Base-by-base conservation (phyloP, 1,140 invertebrate genomes). In the Pseudomyrmex gracilis region DNA sequence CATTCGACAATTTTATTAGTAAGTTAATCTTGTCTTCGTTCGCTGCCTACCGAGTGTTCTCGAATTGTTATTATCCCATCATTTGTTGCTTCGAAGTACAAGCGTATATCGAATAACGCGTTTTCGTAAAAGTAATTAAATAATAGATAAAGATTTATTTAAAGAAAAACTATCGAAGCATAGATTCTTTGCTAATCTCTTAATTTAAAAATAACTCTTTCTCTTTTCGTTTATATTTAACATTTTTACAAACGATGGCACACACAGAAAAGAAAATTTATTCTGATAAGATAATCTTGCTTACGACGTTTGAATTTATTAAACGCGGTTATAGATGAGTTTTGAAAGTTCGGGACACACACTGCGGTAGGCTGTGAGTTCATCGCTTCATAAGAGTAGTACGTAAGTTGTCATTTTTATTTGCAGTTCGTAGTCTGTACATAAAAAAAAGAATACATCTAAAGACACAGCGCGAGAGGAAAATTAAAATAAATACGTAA, bases 21-120 rank as follows among this genome's bases (percentile, higher is more conserved):
- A 91, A 91, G 87, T 91, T 91, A 91, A 91, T 90, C 90, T 90
- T 87, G 88, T 89, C 87, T 49, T 66, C 22, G 51, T 68, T 70
- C 64, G 70, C 45, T 83, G 86, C 67, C 67, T 78, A 87, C 90
- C 86, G 89, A 86, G 84, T 85, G 89, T 85, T 87, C 66, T 49
- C 71, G 80, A 84, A 83, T 85, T 83, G 34, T 34, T 34, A 34
- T 34, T 0, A 0, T 34, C 7, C 5, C 7, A 5, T 34, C 4
- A 34, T 34, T 34, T 34, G 34, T 5, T 5, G 34, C 5, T 34
- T 34, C 34, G 7, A 34, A 34, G 34, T 7, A 34, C 34, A 5
- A 34, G 5, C 34, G 5, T 4, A 34, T 34, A 34, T 34, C 34
- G 34, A 34, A 0, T 34, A 34, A 34, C 3, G 34, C 7, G 34